Base-by-base conservation (phyloP, 2,888 invertebrate species). In the Hofmannophila pseudospretella region DNA sequence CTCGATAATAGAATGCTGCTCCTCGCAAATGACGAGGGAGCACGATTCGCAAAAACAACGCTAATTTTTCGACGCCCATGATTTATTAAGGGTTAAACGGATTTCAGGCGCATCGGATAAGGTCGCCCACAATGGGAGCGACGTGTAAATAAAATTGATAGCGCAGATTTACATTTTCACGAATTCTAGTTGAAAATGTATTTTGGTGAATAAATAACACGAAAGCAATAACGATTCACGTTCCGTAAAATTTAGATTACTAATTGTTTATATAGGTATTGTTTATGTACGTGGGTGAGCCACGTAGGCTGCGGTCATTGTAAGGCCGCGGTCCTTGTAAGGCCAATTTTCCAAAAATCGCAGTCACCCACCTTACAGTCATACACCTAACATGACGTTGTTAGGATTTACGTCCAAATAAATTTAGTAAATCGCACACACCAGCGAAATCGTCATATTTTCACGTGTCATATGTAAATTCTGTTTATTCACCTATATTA, bases 21-120 rank as follows among this genome's bases (percentile, higher is more conserved):
- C 22, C 45, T 41, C 39, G 45, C 49, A 58, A 65, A 65, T 65
- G 67, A 61, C 67, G 54, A 62, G 53, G 60, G 64, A 57, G 58
- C 59, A 49, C 47, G 52, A 51, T 56, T 51, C 49, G 49, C 47
- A 57, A 70, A 73, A 73, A 76, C 68, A 67, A 65, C 64, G 69
- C 62, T 60, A 73, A 74, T 76, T 73, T 70, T 64, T 64, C 53
- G 54, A 54, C 52, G 58, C 44, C 44, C 42, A 62, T 74, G 75
- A 80, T 79, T 77, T 76, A 77, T 78, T 57, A 58, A 42, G 56
- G 63, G 51, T 47, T 61, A 54, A 63, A 61, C 67, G 67, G 62
- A 67, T 62, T 67, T 54, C 45, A 51, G 56, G 45, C 50, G 51
- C 46, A 48, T 52, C 46, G 58, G 62, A 61, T 61, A 66, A 65